Conservation (phyloP, 2,113 vertebrate species). For the Fregata magnificens region DNA sequence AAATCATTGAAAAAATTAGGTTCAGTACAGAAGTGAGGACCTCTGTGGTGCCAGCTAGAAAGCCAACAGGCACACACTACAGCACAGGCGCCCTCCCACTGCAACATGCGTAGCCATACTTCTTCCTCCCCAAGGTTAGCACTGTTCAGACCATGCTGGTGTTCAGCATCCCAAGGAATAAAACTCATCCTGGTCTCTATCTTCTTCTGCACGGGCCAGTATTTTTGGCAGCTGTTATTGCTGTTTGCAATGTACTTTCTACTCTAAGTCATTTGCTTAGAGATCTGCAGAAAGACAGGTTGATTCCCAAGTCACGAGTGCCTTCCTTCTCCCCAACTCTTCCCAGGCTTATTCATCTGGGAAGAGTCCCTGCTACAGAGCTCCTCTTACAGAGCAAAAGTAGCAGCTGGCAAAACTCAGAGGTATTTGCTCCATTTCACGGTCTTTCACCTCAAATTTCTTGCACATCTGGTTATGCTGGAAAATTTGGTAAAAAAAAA, state of each 20-base stretch:
- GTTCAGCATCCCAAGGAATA: neutral
- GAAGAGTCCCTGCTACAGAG: neutral
- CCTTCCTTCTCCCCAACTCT: neutral
- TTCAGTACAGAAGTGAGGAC: neutral
- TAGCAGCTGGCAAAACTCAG: neutral
- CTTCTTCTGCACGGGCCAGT: neutral
- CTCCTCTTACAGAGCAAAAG: neutral
- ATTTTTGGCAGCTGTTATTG: neutral
- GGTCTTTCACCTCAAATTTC: neutral
- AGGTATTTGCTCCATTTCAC: neutral
- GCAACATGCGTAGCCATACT: accelerated
- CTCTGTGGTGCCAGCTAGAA: neutral
- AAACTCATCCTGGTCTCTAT: neutral
- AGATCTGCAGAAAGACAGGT: neutral
- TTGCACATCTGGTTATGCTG: neutral
- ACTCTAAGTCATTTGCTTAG: neutral
- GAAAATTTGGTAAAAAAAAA: neutral
- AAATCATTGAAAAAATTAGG: neutral
- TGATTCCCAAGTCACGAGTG: too few species aligned
- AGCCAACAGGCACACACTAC: neutral
- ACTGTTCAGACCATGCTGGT: neutral
- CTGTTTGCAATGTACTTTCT: neutral
- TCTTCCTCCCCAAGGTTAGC: too few species aligned
- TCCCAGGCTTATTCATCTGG: neutral
- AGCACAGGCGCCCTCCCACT: neutral